Evolutionary conservation across 2,113 vertebrate species (phyloP).

Genomic region (Zingel zingel): DNA sequence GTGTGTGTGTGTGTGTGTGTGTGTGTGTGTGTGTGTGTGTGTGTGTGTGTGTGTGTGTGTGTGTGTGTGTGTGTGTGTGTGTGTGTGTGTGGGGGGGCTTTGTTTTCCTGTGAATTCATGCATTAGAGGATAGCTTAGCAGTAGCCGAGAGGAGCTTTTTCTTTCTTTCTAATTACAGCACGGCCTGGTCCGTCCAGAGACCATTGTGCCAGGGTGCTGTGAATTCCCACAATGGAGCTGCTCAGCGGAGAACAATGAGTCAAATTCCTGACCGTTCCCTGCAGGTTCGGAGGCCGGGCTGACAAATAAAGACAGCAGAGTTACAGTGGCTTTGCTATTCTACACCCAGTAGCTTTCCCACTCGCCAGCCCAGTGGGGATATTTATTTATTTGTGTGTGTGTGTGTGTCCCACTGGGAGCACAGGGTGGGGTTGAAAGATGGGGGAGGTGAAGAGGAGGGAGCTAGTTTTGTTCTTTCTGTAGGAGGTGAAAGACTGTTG

Average conservation of each 20-base stretch:
- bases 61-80: constrained; percentile 35
- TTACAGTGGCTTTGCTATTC: constrained; percentile 82
- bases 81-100: too few species aligned
- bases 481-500: constrained; percentile 60
- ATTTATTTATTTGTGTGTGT: constrained; percentile 61
- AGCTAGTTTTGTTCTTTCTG: constrained; percentile 66
- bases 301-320: constrained; percentile 71
- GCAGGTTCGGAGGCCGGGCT: constrained; percentile 75
- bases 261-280: constrained; percentile 80
- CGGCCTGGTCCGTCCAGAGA: constrained; percentile 63
- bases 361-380: constrained; percentile 69
- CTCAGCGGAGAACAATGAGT: constrained; percentile 82
- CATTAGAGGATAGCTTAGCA: constrained; percentile 76
- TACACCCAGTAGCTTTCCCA: constrained; percentile 77
- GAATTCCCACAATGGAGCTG: constrained; percentile 82
- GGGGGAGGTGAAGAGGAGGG: constrained; percentile 63
- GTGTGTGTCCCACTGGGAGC: constrained; percentile 71
- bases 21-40: constrained; percentile 34
- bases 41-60: constrained; percentile 40
- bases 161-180: constrained; percentile 80
- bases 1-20: constrained; percentile 39
- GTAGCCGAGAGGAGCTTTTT: constrained; percentile 68
- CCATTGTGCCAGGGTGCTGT: constrained; percentile 77
- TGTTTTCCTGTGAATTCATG: constrained; percentile 82
- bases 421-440: constrained; percentile 63